These are phyloP conservation scores for Glaucomys volans DNA, from an alignment of 2,113 vertebrate genomes.

Conservation along the genomic window DNA sequence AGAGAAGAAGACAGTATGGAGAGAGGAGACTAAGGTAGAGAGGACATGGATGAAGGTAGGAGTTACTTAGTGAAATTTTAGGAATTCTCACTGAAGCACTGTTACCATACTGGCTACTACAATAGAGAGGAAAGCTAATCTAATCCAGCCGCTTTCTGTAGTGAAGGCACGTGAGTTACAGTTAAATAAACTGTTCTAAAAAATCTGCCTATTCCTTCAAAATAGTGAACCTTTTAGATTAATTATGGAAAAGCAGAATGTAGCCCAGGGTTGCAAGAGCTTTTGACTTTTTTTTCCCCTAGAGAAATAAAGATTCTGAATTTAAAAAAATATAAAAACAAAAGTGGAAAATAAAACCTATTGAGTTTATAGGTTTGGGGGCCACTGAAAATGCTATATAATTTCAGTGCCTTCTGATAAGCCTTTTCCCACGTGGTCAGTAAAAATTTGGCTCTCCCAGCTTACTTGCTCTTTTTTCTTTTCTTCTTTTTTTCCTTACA, in stretches of 20 bases:
- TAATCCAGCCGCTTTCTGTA: not conserved
- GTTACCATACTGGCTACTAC: not conserved
- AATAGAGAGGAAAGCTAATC: not conserved
- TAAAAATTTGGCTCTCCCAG: not conserved
- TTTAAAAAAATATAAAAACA: too few relatives aligned
- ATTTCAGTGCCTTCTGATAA: not conserved
- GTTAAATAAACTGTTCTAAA: not conserved
- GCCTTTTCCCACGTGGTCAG: not conserved
- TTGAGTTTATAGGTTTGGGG: not conserved
- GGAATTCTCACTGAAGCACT: not conserved
- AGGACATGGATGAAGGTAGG: not conserved
- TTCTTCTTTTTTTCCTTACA: not conserved
- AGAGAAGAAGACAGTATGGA: not conserved
- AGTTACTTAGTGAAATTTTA: not conserved
- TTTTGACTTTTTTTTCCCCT: too few relatives aligned
- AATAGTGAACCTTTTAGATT: conserved; percentile 27
- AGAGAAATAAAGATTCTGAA: too few relatives aligned
- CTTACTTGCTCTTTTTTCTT: too few relatives aligned
- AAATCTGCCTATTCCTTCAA: not conserved
- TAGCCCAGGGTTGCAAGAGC: too few relatives aligned
- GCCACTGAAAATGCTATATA: not conserved
- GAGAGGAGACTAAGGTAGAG: not conserved
- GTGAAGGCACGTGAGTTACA: not conserved
- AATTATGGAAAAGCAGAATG: not conserved
- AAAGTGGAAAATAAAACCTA: conserved; percentile 23